Base-by-base conservation (phyloP, 2,797 vertebrate species). In the Hyperoplus lanceolatus region DNA sequence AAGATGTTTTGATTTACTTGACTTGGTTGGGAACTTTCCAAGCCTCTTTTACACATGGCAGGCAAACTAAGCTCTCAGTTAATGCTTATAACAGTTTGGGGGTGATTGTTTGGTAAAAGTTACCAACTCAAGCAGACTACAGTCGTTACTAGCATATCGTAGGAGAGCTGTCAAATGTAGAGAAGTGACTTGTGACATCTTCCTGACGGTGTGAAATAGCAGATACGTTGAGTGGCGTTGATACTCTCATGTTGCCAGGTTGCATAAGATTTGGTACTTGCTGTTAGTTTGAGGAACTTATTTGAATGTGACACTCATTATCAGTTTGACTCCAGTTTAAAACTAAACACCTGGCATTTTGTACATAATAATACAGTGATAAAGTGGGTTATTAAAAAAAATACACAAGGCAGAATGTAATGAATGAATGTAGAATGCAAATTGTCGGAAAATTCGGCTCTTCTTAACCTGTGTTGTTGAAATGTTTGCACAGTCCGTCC, bases 221-320 rank as follows among this genome's bases (percentile, higher is more conserved):
- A 75, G 61, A 75, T 55, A 64, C 65, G 58, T 79, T 45, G 58
- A 77, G 75, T 68, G 62, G 16, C 65, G 56, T 64, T 80, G 18
- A 82, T 29, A 71, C 55, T 38, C 50, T 53, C 56, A 12, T n/a
- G 62, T 71, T 75, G 11, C 8, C 18, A n/a, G n/a, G 1, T 77
- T 86, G 38, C 74, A 77, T 57, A 71, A 61, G 48, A 16, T 65
- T 73, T 68, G n/a, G 6, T 56, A 10, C 57, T 62, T 41, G 38
- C 72, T 70, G 59, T 64, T 59, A 65, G 55, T 81, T 85, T 82
- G 71, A 84, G 77, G 84, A 89, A 80, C 75, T 72, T 75, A 59
- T 70, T 70, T 61, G 39, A 56, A 73, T 73, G 6, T n/a, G 46
- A 16, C 29, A 36, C 3, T 38, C 10, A 15, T 60, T 49, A 65